These are phyloP conservation scores for Neelides sp. DNA, from an alignment of 1,140 invertebrate genomes.

Conservation along the genomic window DNA sequence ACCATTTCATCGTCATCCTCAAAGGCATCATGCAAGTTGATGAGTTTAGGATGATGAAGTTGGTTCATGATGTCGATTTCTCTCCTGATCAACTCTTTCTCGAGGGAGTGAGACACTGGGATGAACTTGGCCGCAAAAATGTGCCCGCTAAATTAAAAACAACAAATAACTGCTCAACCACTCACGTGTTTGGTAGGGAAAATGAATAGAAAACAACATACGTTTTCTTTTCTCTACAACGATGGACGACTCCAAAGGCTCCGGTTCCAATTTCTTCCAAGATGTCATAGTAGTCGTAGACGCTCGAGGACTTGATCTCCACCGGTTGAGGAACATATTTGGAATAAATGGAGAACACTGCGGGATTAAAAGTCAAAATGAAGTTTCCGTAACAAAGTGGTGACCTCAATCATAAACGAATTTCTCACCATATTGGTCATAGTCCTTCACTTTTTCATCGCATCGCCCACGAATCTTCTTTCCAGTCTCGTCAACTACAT, in stretches of 20 bases:
- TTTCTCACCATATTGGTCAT: constrained; percentile 77
- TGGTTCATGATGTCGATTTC: constrained; percentile 99
- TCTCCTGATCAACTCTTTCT: constrained; percentile 91
- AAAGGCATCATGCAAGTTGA: constrained; percentile 96
- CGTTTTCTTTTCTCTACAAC: constrained; percentile 87
- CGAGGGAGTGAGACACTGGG: constrained; percentile 83
- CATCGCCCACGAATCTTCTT: constrained; percentile 82
- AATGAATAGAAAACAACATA: constrained; percentile 8
- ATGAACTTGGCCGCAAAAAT: constrained; percentile 99
- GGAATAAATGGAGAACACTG: constrained; percentile 91
- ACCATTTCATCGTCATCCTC: constrained; percentile 99
- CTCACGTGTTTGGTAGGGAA: not conserved
- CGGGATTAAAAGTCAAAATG: constrained; percentile 30
- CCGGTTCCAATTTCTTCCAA: constrained; percentile 98
- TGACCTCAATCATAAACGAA: not conserved
- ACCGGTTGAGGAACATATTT: constrained; percentile 93
- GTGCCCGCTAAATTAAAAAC: constrained; percentile 67
- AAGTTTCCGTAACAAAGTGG: not conserved
- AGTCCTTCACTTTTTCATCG: constrained; percentile 81
- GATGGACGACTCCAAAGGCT: constrained; percentile 96
- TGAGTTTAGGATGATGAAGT: constrained; percentile 90
- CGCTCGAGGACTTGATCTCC: constrained; percentile 83
- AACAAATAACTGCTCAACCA: too few relatives aligned
- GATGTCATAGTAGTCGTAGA: constrained; percentile 97
- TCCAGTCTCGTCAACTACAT: constrained; percentile 69